Evolutionary conservation across 2,113 vertebrate genomes (phyloP).

Genomic region (Barnardius zonarius): DNA sequence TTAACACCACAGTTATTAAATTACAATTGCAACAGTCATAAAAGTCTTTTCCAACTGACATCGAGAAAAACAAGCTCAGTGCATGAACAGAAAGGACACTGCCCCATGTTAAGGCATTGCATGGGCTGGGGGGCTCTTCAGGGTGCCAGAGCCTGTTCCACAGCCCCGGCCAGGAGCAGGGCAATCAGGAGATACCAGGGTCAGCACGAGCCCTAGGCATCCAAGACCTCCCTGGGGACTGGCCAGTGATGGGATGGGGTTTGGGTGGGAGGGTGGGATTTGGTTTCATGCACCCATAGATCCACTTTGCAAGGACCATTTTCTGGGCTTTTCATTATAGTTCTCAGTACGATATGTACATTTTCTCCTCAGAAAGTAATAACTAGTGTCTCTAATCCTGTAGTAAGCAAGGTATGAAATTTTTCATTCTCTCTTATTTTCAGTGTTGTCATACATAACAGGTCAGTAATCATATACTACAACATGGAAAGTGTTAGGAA

Average conservation of each 20-base stretch:
- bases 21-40: not conserved
- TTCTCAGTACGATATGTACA: not conserved
- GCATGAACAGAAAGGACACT: not conserved
- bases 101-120: not conserved
- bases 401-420: accelerated
- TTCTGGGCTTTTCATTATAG: not conserved
- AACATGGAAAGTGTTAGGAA: not conserved
- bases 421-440: not conserved
- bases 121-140: accelerated
- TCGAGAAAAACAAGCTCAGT: not conserved
- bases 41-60: not conserved
- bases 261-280: not conserved
- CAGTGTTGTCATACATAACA: not conserved
- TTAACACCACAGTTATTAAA: not conserved
- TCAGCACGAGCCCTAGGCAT: not conserved
- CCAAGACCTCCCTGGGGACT: accelerated
- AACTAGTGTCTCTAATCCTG: not conserved
- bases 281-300: not conserved
- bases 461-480: not conserved
- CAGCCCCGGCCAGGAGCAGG: not conserved
- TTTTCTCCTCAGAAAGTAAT: not conserved
- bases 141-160: not conserved
- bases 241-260: too few species aligned
- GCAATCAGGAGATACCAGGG: accelerated
- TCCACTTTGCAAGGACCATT: not conserved